Percentiles rank a stretch among this genome's conserved stretches.
These are phyloP conservation scores for Cyprinella venusta DNA, from an alignment of 2,797 vertebrate genomes.

Conservation along the genomic window DNA sequence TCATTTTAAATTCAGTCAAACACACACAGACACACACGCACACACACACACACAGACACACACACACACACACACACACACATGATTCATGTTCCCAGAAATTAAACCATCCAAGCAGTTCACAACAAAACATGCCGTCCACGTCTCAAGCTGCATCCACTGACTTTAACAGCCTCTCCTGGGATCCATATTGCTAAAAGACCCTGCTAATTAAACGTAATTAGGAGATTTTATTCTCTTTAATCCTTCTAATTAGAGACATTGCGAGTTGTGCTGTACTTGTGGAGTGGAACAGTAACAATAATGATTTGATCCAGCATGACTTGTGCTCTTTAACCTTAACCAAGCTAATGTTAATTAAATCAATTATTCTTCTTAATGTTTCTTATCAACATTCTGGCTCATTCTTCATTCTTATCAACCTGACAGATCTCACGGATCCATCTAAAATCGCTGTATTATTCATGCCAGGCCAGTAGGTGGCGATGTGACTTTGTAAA, in stretches of 20 bases:
- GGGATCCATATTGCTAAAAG: not conserved
- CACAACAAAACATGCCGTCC: not conserved
- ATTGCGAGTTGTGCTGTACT: not conserved
- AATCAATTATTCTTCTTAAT: not conserved
- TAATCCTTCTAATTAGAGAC: constrained; percentile 18
- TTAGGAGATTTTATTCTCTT: constrained; percentile 17
- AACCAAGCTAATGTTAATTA: constrained; percentile 3
- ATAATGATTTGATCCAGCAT: constrained; percentile 4
- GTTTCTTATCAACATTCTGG: not conserved
- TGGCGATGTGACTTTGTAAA: too few relatives aligned
- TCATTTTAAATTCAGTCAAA: not conserved
- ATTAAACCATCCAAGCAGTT: constrained; percentile 22
- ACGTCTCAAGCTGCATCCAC: not conserved
- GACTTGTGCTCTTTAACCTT: not conserved
- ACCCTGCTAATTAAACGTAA: not conserved
- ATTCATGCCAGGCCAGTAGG: too few relatives aligned
- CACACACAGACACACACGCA: not conserved
- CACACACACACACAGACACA: not conserved
- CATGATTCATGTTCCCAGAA: constrained; percentile 5
- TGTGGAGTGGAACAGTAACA: constrained; percentile 6
- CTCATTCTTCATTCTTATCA: not conserved
- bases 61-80: not conserved
- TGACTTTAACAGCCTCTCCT: not conserved
- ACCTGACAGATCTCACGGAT: too few relatives aligned
- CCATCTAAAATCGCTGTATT: too few relatives aligned